A percentile compares a stretch with the other conserved stretches of the same genome.
These are phyloP conservation scores for Dryoscopus gambensis DNA, from an alignment of 2,113 vertebrate species.

Conservation along the genomic window DNA sequence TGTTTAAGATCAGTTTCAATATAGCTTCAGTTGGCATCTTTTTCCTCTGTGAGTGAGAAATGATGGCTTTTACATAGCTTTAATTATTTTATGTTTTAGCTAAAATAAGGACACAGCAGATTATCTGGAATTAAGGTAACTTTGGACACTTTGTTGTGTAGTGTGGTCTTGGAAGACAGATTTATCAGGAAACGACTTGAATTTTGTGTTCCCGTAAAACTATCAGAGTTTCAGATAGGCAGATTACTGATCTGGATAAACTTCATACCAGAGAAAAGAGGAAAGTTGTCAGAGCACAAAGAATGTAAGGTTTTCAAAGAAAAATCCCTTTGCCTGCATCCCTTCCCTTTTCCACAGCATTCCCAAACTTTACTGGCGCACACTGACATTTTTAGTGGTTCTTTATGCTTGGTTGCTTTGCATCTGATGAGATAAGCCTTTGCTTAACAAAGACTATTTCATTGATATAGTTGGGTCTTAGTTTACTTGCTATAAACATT, in stretches of 20 bases:
- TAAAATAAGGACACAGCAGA: not conserved
- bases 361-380: not conserved
- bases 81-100: not conserved
- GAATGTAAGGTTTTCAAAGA: not conserved
- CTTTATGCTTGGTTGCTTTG: constrained; percentile 47
- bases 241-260: not conserved
- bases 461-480: constrained; percentile 16
- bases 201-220: not conserved
- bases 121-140: not conserved
- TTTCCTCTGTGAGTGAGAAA: not conserved
- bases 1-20: not conserved
- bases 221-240: not conserved
- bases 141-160: not conserved
- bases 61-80: not conserved
- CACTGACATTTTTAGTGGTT: constrained; percentile 46
- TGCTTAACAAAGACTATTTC: constrained; percentile 49
- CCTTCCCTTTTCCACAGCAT: not conserved
- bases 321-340: not conserved
- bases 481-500: constrained; percentile 52
- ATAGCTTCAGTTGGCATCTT: not conserved
- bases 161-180: not conserved
- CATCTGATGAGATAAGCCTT: constrained; percentile 54
- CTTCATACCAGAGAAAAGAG: not conserved
- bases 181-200: not conserved
- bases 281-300: not conserved